phyloP scores from a whole-genome alignment of 1,140 invertebrate species.

The Drosophila triauraria region DNA sequence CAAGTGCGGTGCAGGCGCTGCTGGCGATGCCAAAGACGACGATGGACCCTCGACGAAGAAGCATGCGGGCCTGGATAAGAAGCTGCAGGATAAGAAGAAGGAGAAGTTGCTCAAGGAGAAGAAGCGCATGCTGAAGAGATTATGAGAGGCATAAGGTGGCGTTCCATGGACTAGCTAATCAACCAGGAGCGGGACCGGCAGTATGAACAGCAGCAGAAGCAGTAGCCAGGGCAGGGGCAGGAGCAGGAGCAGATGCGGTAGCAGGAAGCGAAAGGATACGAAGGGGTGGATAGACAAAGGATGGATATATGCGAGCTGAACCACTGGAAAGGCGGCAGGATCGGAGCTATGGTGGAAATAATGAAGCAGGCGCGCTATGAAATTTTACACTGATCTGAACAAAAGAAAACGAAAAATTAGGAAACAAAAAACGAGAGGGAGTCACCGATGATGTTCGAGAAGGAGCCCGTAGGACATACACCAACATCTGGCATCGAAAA shows the following conservation, averaged over 20 bases:
- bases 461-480: neutral
- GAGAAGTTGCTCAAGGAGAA: conserved; percentile 92
- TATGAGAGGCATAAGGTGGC: conserved; percentile 89
- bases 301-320: conserved; percentile 14
- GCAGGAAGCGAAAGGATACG: conserved; percentile 13
- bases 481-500: conserved; percentile 1
- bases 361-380: conserved; percentile 58
- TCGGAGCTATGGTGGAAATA: conserved; percentile 14
- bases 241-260: conserved; percentile 18
- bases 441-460: conserved; percentile 6
- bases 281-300: conserved; percentile 13
- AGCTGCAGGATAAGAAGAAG: conserved; percentile 91
- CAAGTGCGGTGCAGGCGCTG: conserved; percentile 66
- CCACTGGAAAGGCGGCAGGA: conserved; percentile 23
- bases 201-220: neutral
- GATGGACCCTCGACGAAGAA: conserved; percentile 93
- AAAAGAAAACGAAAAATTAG: conserved; percentile 28
- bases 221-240: neutral
- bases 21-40: conserved; percentile 83
- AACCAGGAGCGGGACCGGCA: conserved; percentile 26
- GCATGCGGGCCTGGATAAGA: conserved; percentile 91
- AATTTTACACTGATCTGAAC: conserved; percentile 66
- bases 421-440: conserved; percentile 12
- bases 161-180: conserved; percentile 18
- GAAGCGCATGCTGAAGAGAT: conserved; percentile 94